phyloP scores from a whole-genome alignment of 92 coral and sea anemone species.

The Epizoanthus ramosus region DNA sequence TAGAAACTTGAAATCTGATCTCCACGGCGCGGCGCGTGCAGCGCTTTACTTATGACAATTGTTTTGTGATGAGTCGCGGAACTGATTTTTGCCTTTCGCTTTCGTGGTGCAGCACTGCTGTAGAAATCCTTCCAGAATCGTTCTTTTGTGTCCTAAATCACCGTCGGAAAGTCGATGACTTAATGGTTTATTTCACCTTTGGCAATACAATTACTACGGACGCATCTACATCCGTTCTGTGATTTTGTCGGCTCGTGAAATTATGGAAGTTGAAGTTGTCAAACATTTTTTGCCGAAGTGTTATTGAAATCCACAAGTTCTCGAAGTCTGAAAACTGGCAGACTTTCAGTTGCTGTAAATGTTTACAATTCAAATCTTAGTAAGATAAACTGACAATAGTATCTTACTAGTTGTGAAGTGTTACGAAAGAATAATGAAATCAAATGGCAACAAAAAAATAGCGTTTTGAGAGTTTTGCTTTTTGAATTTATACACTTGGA shows the following conservation, averaged over 20 bases:
- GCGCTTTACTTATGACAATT: not conserved
- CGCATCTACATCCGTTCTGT: constrained; percentile 5
- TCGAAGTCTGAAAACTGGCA: not conserved
- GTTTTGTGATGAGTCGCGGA: not conserved
- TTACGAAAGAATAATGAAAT: not conserved
- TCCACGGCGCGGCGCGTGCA: not conserved
- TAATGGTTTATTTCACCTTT: constrained; percentile 8
- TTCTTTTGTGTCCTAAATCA: constrained; percentile 16
- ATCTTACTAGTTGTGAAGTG: not conserved
- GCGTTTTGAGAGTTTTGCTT: constrained; percentile 1
- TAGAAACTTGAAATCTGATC: constrained; percentile 2
- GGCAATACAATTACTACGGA: constrained; percentile 25
- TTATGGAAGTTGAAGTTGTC: not conserved
- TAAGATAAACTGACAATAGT: not conserved
- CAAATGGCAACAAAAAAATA: not conserved
- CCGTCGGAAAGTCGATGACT: constrained; percentile 4
- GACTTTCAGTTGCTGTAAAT: not conserved
- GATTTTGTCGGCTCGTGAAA: not conserved
- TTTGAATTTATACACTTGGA: not conserved
- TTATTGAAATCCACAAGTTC: not conserved
- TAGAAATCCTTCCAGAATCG: not conserved
- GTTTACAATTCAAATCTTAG: not conserved
- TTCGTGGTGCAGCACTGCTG: too few relatives aligned
- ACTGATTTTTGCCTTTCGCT: not conserved
- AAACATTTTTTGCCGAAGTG: constrained; percentile 12